Conservation (phyloP, 2,797 vertebrate species). For the Sebastolobus altivelis region DNA sequence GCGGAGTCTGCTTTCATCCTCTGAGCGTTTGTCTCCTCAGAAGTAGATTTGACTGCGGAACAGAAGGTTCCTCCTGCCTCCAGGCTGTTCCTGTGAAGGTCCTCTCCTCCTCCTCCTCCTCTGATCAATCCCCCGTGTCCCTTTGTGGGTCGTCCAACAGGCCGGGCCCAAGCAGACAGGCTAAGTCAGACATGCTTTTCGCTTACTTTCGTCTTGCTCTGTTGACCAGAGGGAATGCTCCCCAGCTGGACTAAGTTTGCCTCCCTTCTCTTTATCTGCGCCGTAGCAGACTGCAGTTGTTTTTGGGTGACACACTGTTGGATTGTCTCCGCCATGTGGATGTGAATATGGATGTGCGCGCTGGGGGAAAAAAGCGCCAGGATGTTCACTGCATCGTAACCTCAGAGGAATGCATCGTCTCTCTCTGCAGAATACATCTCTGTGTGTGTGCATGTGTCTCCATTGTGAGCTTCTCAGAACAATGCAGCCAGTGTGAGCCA, state of each 20-base stretch:
- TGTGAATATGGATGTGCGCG: constrained; percentile 54
- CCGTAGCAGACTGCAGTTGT: constrained; percentile 67
- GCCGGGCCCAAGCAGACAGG: constrained; percentile 64
- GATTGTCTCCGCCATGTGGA: constrained; percentile 53
- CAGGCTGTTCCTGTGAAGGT: constrained; percentile 67
- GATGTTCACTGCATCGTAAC: constrained; percentile 55
- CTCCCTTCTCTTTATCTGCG: constrained; percentile 71
- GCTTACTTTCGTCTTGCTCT: constrained; percentile 70
- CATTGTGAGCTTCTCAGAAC: constrained; percentile 61
- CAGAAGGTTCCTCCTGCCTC: constrained; percentile 70
- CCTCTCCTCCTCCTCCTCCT: constrained; percentile 49
- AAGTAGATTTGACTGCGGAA: constrained; percentile 59
- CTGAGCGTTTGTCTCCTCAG: constrained; percentile 56
- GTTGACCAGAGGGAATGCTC: constrained; percentile 67
- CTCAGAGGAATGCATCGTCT: constrained; percentile 66
- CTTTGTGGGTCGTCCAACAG: constrained; percentile 79
- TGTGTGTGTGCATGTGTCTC: constrained; percentile 55
- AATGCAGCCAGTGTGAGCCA: constrained; percentile 66
- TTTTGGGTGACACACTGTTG: constrained; percentile 61
- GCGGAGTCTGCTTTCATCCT: constrained; percentile 65
- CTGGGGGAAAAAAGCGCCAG: constrained; percentile 39
- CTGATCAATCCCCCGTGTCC: constrained; percentile 67
- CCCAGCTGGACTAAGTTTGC: constrained; percentile 75
- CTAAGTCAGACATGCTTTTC: constrained; percentile 74
- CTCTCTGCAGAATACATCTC: constrained; percentile 46